These are phyloP conservation scores for Colletes gigas DNA, from an alignment of 1,140 invertebrate genomes.

Conservation along the genomic window DNA sequence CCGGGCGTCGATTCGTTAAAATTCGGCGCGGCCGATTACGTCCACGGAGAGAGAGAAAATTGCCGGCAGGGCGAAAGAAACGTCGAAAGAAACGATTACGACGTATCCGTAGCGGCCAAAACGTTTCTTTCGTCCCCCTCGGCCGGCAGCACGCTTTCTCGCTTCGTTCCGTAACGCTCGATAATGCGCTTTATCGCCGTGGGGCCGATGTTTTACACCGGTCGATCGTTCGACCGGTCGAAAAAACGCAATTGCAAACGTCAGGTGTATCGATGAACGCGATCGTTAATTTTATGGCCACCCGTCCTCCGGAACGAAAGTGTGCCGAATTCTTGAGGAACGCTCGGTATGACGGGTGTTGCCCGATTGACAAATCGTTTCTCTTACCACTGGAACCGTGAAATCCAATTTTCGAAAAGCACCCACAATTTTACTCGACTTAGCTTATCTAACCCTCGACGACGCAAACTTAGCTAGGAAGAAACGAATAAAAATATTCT, in stretches of 20 bases:
- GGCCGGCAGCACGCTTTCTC: constrained; percentile 39
- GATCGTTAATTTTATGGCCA: constrained; percentile 34
- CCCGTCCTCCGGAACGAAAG: constrained; percentile 8
- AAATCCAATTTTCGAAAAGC: no score
- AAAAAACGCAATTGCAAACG: constrained; percentile 50
- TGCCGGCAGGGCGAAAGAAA: constrained; percentile 37
- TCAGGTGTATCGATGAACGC: constrained; percentile 33
- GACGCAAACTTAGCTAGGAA: no score
- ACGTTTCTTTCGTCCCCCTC: constrained; percentile 7
- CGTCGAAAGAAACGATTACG: constrained; percentile 49
- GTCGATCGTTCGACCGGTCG: constrained; percentile 28
- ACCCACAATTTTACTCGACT: no score
- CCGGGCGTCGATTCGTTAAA: constrained; percentile 48
- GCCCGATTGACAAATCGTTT: not conserved
- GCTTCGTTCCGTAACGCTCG: constrained; percentile 47
- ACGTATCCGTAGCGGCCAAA: constrained; percentile 5
- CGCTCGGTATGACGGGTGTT: not conserved
- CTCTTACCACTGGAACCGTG: not conserved
- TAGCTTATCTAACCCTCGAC: no score
- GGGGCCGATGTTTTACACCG: constrained; percentile 36
- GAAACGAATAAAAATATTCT: no score
- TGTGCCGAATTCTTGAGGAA: constrained; percentile 5
- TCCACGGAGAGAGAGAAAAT: constrained; percentile 37
- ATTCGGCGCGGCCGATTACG: constrained; percentile 41
- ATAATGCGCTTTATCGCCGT: constrained; percentile 55